A percentile compares a stretch with the other conserved stretches of the same genome.
Conservation (phyloP, 2,797 vertebrate genomes). For the Esox lucius region DNA sequence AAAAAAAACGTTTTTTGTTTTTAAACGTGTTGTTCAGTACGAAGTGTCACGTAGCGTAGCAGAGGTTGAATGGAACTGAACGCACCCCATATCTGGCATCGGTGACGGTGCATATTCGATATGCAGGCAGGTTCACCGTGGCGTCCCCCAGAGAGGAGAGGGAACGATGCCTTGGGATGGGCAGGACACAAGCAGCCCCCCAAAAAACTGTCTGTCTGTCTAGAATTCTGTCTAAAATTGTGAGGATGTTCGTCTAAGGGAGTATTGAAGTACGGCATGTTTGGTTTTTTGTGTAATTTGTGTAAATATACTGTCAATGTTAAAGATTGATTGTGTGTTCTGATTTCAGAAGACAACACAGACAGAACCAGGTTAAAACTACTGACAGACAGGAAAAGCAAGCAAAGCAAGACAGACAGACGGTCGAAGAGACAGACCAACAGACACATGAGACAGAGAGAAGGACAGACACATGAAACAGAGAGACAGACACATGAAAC, state of each 20-base stretch:
- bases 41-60: not conserved
- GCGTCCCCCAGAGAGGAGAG: constrained; percentile 69
- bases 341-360: constrained; percentile 71
- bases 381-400: constrained; percentile 62
- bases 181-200: constrained; percentile 61
- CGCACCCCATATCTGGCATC: constrained; percentile 61
- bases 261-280: not conserved
- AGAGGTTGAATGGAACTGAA: not conserved
- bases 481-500: constrained; percentile 65
- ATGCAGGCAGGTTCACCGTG: constrained; percentile 78
- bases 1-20: no score
- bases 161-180: constrained; percentile 69
- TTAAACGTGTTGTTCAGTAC: not conserved
- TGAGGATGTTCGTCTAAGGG: constrained; percentile 39
- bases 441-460: constrained; percentile 66
- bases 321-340: constrained; percentile 59
- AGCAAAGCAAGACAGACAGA: constrained; percentile 54
- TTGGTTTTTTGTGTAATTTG: constrained; percentile 12
- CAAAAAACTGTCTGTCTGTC: constrained; percentile 78
- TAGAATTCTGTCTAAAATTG: constrained; percentile 55
- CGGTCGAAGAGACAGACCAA: constrained; percentile 61
- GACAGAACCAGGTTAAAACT: constrained; percentile 64
- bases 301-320: constrained; percentile 58
- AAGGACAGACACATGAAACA: constrained; percentile 40
- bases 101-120: constrained; percentile 75